Conservation (phyloP, 2,113 vertebrate species). For the Pleuronectes platessa region DNA sequence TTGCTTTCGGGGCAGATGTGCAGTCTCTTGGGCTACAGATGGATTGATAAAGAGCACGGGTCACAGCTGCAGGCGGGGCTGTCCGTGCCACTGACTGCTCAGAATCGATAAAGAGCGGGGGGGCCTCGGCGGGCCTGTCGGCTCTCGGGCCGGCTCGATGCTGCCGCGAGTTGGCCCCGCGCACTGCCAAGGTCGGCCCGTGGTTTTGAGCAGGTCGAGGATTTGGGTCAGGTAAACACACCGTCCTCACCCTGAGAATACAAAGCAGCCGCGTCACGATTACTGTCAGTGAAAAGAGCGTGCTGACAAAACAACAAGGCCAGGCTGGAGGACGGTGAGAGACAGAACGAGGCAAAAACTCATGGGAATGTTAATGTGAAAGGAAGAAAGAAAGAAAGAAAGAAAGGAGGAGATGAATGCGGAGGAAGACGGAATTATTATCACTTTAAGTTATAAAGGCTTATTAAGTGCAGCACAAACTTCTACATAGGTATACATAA, state of each 20-base stretch:
- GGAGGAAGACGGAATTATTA: neutral
- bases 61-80: slow-evolving; percentile 61
- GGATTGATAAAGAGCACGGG: slow-evolving; percentile 71
- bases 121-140: slow-evolving; percentile 66
- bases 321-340: slow-evolving; percentile 41
- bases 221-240: slow-evolving; percentile 72
- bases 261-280: slow-evolving; percentile 56
- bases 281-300: slow-evolving; percentile 64
- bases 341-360: slow-evolving; percentile 26
- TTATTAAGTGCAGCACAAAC: neutral
- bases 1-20: slow-evolving; percentile 38
- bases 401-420: neutral
- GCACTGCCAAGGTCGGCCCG: slow-evolving; percentile 66
- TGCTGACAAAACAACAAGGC: slow-evolving; percentile 59
- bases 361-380: slow-evolving; percentile 47
- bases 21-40: slow-evolving; percentile 26
- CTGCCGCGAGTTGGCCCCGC: slow-evolving; percentile 30
- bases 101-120: slow-evolving; percentile 73
- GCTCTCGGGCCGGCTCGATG: slow-evolving; percentile 47
- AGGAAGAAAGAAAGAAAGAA: slow-evolving; percentile 17
- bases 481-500: too few relatives aligned
- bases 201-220: slow-evolving; percentile 73
- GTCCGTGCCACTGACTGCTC: slow-evolving; percentile 60
- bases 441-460: neutral
- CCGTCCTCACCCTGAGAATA: slow-evolving; percentile 66